Conservation (phyloP, 2,113 vertebrate genomes). For the Ranitomeya imitator region DNA sequence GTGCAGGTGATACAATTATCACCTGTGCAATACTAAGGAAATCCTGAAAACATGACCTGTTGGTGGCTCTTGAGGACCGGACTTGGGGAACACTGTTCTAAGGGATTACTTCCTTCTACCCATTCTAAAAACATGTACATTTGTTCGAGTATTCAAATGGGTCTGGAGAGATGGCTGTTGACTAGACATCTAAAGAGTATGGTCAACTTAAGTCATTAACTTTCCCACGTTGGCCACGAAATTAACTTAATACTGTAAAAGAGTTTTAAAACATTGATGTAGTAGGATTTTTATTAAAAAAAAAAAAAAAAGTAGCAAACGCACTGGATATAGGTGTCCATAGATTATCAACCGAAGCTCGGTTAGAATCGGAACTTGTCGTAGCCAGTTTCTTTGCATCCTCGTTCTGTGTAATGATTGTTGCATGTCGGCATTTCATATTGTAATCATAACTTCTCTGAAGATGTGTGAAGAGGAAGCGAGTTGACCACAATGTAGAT, state of each 20-base stretch:
- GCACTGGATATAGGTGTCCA: neutral
- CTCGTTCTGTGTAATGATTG: neutral
- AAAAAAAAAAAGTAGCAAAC: neutral
- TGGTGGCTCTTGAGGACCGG: too few species aligned
- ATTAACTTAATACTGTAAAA: neutral
- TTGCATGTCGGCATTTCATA: neutral
- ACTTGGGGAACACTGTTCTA: too few species aligned
- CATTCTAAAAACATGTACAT: too few species aligned
- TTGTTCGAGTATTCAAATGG: too few species aligned
- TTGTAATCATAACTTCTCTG: neutral
- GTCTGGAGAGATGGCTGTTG: too few species aligned
- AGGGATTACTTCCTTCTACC: too few species aligned
- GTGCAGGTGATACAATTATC: too few species aligned
- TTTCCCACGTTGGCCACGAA: conserved; percentile 20
- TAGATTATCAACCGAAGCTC: neutral
- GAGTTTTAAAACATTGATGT: too few species aligned
- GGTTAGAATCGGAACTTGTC: neutral
- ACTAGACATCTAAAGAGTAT: too few species aligned
- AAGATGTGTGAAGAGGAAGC: conserved; percentile 39
- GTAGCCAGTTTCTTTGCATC: neutral
- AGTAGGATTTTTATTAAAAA: neutral
- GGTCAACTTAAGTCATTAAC: too few species aligned
- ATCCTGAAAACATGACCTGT: too few species aligned
- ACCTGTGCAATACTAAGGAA: too few species aligned
- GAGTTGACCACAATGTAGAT: conserved; percentile 31